phyloP scores from a whole-genome alignment of 2,113 vertebrate species.

The Corythoichthys haematopterus region DNA sequence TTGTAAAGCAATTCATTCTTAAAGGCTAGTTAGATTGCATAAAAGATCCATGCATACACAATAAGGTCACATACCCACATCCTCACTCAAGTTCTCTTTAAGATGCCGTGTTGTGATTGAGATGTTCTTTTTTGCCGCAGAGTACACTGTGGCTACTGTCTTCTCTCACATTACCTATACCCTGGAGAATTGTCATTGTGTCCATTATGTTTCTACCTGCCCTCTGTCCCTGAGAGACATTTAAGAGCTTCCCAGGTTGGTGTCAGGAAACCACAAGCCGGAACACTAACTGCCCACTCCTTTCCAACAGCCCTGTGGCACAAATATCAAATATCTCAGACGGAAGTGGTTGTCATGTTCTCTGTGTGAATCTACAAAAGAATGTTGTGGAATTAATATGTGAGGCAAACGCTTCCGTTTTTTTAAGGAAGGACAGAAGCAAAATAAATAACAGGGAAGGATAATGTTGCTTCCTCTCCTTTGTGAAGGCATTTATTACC shows the following conservation, averaged over 20 bases:
- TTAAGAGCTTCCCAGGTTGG: slow-evolving; percentile 61
- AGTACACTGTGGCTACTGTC: slow-evolving; percentile 62
- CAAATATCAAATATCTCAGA: slow-evolving; percentile 52
- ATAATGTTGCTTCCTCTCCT: neutral
- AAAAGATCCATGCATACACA: slow-evolving; percentile 1
- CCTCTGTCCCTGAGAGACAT: slow-evolving; percentile 55
- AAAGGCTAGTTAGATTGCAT: too few species aligned
- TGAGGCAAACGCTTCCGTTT: slow-evolving; percentile 27
- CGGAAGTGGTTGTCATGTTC: slow-evolving; percentile 43
- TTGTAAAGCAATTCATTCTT: too few species aligned
- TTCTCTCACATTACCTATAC: slow-evolving; percentile 50
- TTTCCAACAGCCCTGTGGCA: slow-evolving; percentile 51
- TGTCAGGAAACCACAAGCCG: slow-evolving; percentile 58
- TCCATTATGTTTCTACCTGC: slow-evolving; percentile 64
- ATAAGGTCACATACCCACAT: slow-evolving; percentile 16
- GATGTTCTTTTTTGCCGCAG: slow-evolving; percentile 58
- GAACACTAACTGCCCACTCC: slow-evolving; percentile 32
- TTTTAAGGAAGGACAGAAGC: slow-evolving; percentile 11
- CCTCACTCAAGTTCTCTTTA: slow-evolving; percentile 44
- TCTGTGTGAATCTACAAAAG: slow-evolving; percentile 9
- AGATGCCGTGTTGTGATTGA: slow-evolving; percentile 60
- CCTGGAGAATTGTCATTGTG: slow-evolving; percentile 54
- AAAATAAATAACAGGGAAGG: neutral
- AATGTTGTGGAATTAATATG: slow-evolving; percentile 29
- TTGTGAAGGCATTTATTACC: slow-evolving; percentile 14